phyloP scores from a whole-genome alignment of 2,888 invertebrate species.

The Lithophane semibrunnea region DNA sequence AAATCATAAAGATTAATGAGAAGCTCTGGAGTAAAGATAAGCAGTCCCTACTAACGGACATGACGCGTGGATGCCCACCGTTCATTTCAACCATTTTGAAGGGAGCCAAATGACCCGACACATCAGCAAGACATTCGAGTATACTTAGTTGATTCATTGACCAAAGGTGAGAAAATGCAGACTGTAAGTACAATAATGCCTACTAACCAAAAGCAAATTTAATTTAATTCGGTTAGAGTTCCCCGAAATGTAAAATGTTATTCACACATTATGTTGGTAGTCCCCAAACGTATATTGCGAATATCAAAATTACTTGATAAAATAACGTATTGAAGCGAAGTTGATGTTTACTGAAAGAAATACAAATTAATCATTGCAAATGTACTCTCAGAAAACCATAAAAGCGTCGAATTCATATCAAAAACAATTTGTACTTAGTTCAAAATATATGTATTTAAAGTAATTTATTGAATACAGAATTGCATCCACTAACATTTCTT shows the following conservation, averaged over 20 bases:
- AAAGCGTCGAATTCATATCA: not conserved
- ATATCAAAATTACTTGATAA: not conserved
- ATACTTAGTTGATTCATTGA: no score
- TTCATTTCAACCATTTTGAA: not conserved
- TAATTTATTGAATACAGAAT: no score
- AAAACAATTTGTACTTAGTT: not conserved
- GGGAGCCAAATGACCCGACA: not conserved
- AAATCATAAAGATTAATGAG: not conserved
- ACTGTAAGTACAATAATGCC: no score
- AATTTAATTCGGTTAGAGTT: no score
- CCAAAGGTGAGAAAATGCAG: no score
- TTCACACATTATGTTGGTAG: no score
- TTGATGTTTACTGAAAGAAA: not conserved
- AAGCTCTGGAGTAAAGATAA: not conserved
- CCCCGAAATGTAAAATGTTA: no score
- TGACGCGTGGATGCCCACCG: not conserved
- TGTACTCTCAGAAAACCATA: not conserved
- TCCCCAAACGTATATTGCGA: no score
- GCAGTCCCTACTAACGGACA: not conserved
- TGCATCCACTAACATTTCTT: no score
- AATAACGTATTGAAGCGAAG: not conserved
- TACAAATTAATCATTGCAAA: not conserved
- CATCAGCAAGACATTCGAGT: no score
- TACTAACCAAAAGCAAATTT: no score
- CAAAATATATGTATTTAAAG: no score